Evolutionary conservation across 2,113 vertebrate species (phyloP).

Genomic region (Propithecus coquereli): DNA sequence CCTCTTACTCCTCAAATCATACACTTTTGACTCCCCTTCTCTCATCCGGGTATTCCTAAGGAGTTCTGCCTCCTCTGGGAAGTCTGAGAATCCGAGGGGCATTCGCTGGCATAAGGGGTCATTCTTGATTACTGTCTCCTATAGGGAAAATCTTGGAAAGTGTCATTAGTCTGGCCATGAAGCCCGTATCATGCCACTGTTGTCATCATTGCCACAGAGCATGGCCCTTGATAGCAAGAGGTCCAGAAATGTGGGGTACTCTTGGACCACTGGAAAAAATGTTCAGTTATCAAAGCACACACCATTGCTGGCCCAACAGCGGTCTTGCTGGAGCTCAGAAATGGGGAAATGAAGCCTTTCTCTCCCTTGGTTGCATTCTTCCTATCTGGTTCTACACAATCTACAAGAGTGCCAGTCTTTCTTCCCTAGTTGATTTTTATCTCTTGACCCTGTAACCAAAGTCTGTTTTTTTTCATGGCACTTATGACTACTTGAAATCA

Average conservation of each 20-base stretch:
- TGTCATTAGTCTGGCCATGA: not conserved
- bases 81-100: not conserved
- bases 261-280: not conserved
- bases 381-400: not conserved
- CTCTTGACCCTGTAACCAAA: not conserved
- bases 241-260: not conserved
- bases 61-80: not conserved
- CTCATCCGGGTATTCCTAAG: not conserved
- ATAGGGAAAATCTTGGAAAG: not conserved
- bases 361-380: not conserved
- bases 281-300: not conserved
- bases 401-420: not conserved
- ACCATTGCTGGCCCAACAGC: not conserved
- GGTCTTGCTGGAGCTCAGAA: not conserved
- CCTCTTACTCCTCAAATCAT: not conserved
- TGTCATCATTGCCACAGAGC: not conserved
- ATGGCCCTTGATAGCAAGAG: not conserved
- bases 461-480: not conserved
- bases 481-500: not conserved
- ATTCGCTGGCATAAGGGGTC: not conserved
- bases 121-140: not conserved
- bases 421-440: not conserved
- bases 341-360: not conserved
- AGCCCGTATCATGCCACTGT: not conserved
- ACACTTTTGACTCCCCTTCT: not conserved